Evolutionary conservation across 2,797 vertebrate genomes (phyloP).

Genomic region (Artibeus lituratus): DNA sequence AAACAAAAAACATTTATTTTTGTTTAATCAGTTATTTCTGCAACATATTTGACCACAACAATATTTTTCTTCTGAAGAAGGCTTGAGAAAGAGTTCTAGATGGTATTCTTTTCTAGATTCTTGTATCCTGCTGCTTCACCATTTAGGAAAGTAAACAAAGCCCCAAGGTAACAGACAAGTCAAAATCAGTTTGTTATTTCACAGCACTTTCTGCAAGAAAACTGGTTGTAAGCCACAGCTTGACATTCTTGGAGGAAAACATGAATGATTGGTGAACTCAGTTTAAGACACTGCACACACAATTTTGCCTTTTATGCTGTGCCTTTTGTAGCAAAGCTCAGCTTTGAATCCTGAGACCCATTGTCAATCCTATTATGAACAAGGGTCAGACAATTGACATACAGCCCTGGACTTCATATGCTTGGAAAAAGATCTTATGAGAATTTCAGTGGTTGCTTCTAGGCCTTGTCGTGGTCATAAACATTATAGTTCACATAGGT

Average conservation of each 20-base stretch:
- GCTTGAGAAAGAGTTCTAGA: neutral
- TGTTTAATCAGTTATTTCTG: constrained; percentile 8
- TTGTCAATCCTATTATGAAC: neutral
- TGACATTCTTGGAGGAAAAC: neutral
- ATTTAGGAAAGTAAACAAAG: constrained; percentile 47
- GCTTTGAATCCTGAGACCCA: neutral
- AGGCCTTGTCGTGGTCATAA: neutral
- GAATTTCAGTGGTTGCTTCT: constrained; percentile 21
- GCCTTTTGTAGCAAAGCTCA: neutral
- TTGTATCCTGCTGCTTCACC: constrained; percentile 1
- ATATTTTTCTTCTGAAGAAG: constrained; percentile 9
- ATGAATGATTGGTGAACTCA: neutral
- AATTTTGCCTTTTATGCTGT: constrained; percentile 8
- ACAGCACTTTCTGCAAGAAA: constrained; percentile 12
- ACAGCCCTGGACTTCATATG: neutral
- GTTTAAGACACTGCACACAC: neutral
- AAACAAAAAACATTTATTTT: neutral
- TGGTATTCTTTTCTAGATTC: neutral
- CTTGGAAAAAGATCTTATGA: neutral
- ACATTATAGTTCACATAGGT: neutral
- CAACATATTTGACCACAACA: neutral
- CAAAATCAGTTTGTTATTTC: constrained; percentile 43
- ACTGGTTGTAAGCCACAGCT: constrained; percentile 31
- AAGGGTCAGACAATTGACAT: neutral
- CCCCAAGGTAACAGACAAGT: constrained; percentile 16